phyloP scores from a whole-genome alignment of 2,888 invertebrate species.

The Petrolisthes manimaculis region DNA sequence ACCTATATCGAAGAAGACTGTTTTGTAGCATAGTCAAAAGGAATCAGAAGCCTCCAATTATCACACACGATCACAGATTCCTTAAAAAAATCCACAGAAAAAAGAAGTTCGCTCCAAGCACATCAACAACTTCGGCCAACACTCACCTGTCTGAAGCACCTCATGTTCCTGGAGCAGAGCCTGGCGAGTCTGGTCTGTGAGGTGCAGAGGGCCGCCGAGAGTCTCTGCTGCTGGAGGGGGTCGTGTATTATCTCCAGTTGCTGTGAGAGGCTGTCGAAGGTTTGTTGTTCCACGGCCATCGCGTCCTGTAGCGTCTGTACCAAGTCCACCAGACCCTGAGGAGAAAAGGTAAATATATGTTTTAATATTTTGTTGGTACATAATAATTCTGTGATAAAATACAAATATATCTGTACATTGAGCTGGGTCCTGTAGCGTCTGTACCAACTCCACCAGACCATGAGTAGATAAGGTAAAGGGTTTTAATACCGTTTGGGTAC shows the following conservation, averaged over 20 bases:
- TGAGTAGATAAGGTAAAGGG: not conserved
- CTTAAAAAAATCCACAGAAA: not conserved
- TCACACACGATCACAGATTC: too few relatives aligned
- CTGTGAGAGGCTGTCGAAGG: constrained; percentile 69
- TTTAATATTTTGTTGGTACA: not conserved
- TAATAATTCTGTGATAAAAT: not conserved
- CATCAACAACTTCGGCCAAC: not conserved
- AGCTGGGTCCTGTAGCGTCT: not conserved
- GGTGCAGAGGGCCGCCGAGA: constrained; percentile 69
- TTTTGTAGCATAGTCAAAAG: too few relatives aligned
- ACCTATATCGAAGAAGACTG: too few relatives aligned
- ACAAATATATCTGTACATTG: not conserved
- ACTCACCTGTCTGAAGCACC: constrained; percentile 71
- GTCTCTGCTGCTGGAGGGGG: constrained; percentile 69
- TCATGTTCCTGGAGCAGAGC: constrained; percentile 71
- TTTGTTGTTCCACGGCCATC: constrained; percentile 70
- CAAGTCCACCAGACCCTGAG: constrained; percentile 69
- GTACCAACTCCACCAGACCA: not conserved
- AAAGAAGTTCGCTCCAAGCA: not conserved
- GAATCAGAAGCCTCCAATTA: too few relatives aligned
- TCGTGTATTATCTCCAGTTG: constrained; percentile 68
- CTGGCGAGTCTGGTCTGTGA: constrained; percentile 69
- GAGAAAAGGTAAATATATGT: constrained; percentile 3
- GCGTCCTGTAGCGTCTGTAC: constrained; percentile 70
- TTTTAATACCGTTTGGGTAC: not conserved